Evolutionary conservation across 1,140 invertebrate species (phyloP), one percentile per base, ranked within the genome.

Genomic region (Drosophila saltans): DNA sequence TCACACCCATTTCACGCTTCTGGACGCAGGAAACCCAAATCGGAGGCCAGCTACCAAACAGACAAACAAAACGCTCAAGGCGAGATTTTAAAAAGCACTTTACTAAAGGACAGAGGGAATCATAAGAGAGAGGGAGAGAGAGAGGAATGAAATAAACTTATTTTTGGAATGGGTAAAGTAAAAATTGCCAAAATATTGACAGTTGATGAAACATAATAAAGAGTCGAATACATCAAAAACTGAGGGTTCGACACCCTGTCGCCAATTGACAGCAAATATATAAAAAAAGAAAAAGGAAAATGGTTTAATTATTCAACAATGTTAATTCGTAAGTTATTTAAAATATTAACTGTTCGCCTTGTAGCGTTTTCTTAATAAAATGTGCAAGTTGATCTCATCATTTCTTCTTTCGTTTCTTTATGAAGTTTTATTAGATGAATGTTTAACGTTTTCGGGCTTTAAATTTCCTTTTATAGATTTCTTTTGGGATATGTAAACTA

Each of bases 81-180:
- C 80, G 66, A 75, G 74, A 88, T 88, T 88, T 88, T 88, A 89
- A 88, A 88, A 88, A 88, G 84, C 84, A 88, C 84, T 88, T 76
- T 88, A 80, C 72, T 57, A 73, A 86, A 81, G 75, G 75, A 73
- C 82, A 63, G 72, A 82, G 65, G 28, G 36, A 39, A 16, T 36
- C 33, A 36, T 36, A 3, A 7, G 26, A 57, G 36, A 7, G 26
- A 57, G 36, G 59, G 58, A 7, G 26, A 57, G 36, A 7, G 26
- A 57, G 36, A 63, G 58, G 8, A 55, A 41, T 9, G 30, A 55
- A 56, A 48, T 16, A 39, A 30, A 62, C 33, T 24, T 43, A 73
- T 48, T 43, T 21, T 40, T 39, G 39, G 41, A 21, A 30, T 21
- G 33, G 30, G 52, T 7, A 40, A 58, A 69, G 66, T 60, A 74